A percentile compares a stretch with the other conserved stretches of the same genome.
Conservation (phyloP, 2,888 invertebrate species). For the Xestia xanthographa region DNA sequence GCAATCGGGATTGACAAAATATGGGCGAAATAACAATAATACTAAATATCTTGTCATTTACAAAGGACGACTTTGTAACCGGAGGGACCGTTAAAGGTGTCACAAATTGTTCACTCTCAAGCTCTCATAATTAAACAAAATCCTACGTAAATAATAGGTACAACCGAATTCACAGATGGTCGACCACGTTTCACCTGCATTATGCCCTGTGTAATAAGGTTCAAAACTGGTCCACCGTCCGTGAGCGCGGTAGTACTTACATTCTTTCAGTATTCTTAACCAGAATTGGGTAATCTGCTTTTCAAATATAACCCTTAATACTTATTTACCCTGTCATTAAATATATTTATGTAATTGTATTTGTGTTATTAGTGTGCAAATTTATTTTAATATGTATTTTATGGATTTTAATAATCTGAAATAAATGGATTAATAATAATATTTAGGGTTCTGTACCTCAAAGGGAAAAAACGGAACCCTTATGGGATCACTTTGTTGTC, state of each 20-base stretch:
- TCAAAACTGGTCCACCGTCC: too few relatives aligned
- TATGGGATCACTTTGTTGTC: too few relatives aligned
- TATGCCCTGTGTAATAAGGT: too few relatives aligned
- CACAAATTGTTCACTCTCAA: neutral
- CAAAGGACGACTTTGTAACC: neutral
- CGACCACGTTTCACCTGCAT: too few relatives aligned
- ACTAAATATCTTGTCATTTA: conserved; percentile 8
- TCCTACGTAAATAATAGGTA: neutral
- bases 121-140: neutral
- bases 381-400: too few relatives aligned
- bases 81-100: neutral
- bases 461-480: too few relatives aligned
- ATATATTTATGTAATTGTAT: too few relatives aligned
- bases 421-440: too few relatives aligned
- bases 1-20: conserved; percentile 29
- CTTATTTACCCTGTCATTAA: neutral
- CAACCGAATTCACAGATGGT: neutral
- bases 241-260: neutral
- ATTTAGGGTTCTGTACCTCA: neutral
- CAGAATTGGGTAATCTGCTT: neutral
- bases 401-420: too few relatives aligned
- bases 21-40: conserved; percentile 10
- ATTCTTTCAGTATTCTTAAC: neutral
- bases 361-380: too few relatives aligned
- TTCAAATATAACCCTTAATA: neutral